Evolutionary conservation across 2,888 invertebrate genomes (phyloP), one percentile per base, ranked within the genome.

Genomic region (Micoletzkya japonica): DNA sequence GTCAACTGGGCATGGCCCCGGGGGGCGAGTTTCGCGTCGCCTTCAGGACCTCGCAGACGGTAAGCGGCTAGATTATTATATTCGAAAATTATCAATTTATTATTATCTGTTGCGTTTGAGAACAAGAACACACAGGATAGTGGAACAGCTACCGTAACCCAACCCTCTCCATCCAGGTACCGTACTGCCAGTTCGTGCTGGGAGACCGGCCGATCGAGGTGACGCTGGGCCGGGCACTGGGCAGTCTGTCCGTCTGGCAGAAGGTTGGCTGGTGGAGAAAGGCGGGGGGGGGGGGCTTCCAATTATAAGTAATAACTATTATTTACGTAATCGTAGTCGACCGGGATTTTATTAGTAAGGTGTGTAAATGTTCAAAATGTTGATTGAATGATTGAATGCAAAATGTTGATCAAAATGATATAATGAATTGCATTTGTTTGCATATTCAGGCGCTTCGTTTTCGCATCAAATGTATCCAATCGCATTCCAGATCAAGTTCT

Each of bases 11-110:
- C 36, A 95, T 97, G 94, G 95, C 96, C 17, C 97, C 97, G 0
- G 98, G 97, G 20, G 97, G 97, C 7, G 97, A 98, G 88, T 97
- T 98, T 86, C 89, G 97, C 69, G 91, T 91, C 50, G 96, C 96
- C 32, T 92, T 93, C 87, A 58, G 64, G 6, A 73, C 77, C 28
- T 77, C 74, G 4, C 49, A 50, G 7, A 49, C 56, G 57, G 67
- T 67, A 24, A 7, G 49, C 7, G 36, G 44, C 44, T 20, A 20
- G 10, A n/a, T n/a, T n/a, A n/a, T n/a, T n/a, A n/a, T n/a, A n/a
- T n/a, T n/a, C n/a, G n/a, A n/a, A n/a, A n/a, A n/a, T n/a, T n/a
- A n/a, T n/a, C n/a, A n/a, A n/a, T n/a, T n/a, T n/a, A n/a, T n/a
- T n/a, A n/a, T n/a, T 10, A 52, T 52, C 24, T 52, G 52, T n/a